Evolutionary conservation across 1,140 invertebrate species (phyloP), one percentile per base, ranked within the genome.

Genomic region (Bombus waltoni): DNA sequence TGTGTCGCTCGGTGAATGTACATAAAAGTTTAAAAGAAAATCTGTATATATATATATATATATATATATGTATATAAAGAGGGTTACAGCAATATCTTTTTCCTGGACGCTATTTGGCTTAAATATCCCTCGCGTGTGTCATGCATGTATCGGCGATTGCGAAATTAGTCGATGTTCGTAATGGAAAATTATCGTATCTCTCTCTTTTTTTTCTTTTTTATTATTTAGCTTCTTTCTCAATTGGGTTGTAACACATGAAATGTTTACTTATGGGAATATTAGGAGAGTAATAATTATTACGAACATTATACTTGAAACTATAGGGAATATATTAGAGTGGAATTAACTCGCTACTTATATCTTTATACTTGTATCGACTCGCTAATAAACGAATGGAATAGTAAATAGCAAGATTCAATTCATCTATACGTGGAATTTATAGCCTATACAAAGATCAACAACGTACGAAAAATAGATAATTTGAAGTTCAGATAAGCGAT

Each of bases 241-340:
- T 74, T 35, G 72, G 35, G 3, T 74, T 74, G 72, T 35, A 74
- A 74, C 72, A 32, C 22, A 73, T 44, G 71, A 22, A 73, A 44
- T 40, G 11, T 40, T 71, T 42, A 71, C 28, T 42, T 10, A 13
- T 8, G 11, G 9, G 35, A 38, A 25, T 3, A 22, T 22, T 9
- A 25, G 0, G 1, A 38, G 9, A 10, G 6, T 35, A 38, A 15
- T 68, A 25, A 68, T 68, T 38, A 25, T 25, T 38, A 32, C 35
- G 10, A n/a, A 13, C 10, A 28, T 42, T 2, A 71, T 13, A 40
- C 15, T 1, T 0, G 1, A 71, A 71, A 8, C 2, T 66, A 66
- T 18, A 32, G 11, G 15, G 25, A 40, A 71, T 38, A 35, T 38
- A 68, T 42, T n/a, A 42, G 25, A 68, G 47, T 53, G 5, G 66